phyloP scores from a whole-genome alignment of 2,113 vertebrate genomes.

The Triplophysa siluroides region DNA sequence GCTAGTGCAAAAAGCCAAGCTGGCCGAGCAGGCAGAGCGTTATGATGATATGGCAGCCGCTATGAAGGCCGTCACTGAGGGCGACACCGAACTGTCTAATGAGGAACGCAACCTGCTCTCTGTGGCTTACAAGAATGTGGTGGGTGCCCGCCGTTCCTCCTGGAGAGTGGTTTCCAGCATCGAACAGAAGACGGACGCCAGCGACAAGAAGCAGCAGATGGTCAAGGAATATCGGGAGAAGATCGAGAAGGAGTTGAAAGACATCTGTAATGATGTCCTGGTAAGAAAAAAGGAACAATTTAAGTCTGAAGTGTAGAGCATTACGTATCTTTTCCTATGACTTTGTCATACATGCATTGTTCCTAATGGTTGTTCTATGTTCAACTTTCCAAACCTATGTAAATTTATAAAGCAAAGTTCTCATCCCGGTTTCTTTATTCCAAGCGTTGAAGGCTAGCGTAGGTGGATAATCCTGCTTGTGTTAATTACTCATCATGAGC shows the following conservation, averaged over 20 bases:
- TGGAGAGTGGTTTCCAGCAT: conserved; percentile 95
- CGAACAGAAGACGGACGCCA: conserved; percentile 85
- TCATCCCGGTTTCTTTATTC: not conserved
- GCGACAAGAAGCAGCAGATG: conserved; percentile 80
- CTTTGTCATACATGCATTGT: not conserved
- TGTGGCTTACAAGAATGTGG: conserved; percentile 98
- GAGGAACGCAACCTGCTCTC: conserved; percentile 98
- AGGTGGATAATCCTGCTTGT: conserved; percentile 51
- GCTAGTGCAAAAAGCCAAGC: conserved; percentile 89
- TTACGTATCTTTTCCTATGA: not conserved
- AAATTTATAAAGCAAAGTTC: not conserved
- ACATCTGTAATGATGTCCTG: conserved; percentile 96
- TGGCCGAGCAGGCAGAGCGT: conserved; percentile 96
- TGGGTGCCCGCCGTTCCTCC: conserved; percentile 92
- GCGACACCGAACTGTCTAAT: conserved; percentile 80
- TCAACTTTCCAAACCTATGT: not conserved
- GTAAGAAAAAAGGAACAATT: conserved; percentile 74
- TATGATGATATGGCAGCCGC: conserved; percentile 94
- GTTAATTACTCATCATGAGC: conserved; percentile 52
- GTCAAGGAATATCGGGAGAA: conserved; percentile 87
- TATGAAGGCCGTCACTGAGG: conserved; percentile 91
- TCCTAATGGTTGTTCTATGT: not conserved
- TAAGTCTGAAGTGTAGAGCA: not conserved
- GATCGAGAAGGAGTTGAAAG: conserved; percentile 91
- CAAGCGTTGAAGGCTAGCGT: conserved; percentile 29